Conservation (phyloP, 2,113 vertebrate species). For the Barnardius zonarius region DNA sequence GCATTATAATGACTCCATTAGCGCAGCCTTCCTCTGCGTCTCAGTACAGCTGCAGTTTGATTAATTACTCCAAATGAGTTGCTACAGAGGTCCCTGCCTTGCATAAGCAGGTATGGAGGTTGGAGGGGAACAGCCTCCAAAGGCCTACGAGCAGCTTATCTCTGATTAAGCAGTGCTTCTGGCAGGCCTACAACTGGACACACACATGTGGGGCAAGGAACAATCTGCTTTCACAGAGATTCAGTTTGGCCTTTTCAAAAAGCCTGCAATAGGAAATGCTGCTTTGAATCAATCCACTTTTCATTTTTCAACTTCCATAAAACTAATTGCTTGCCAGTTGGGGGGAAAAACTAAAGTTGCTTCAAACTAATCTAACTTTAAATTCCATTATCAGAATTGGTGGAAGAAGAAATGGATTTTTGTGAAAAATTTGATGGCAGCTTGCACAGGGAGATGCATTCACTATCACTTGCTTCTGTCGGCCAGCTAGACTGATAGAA, state of each 20-base stretch:
- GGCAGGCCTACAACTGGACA: background rate
- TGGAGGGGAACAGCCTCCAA: background rate
- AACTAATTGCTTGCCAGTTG: slow-evolving; percentile 15
- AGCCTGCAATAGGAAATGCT: background rate
- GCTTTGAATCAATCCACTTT: background rate
- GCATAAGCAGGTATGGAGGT: background rate
- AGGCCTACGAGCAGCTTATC: background rate
- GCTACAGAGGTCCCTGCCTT: background rate
- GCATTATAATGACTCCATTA: slow-evolving; percentile 68
- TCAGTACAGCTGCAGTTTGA: slow-evolving; percentile 36
- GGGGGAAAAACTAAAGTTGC: background rate
- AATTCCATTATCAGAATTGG: slow-evolving; percentile 48
- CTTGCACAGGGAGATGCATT: slow-evolving; percentile 46
- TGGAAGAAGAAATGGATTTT: slow-evolving; percentile 39
- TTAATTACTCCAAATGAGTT: slow-evolving; percentile 60
- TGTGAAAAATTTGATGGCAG: slow-evolving; percentile 30
- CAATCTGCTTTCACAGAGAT: background rate
- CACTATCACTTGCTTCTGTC: slow-evolving; percentile 36
- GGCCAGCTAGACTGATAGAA: slow-evolving; percentile 45
- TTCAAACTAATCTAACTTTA: slow-evolving; percentile 50
- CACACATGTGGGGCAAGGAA: rapidly evolving
- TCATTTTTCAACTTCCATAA: slow-evolving; percentile 23
- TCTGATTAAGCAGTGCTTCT: background rate
- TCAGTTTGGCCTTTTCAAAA: rapidly evolving
- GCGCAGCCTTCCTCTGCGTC: slow-evolving; percentile 27